These are phyloP conservation scores for Trypoxylus dichotomus DNA, from an alignment of 1,140 invertebrate genomes.

Conservation along the genomic window DNA sequence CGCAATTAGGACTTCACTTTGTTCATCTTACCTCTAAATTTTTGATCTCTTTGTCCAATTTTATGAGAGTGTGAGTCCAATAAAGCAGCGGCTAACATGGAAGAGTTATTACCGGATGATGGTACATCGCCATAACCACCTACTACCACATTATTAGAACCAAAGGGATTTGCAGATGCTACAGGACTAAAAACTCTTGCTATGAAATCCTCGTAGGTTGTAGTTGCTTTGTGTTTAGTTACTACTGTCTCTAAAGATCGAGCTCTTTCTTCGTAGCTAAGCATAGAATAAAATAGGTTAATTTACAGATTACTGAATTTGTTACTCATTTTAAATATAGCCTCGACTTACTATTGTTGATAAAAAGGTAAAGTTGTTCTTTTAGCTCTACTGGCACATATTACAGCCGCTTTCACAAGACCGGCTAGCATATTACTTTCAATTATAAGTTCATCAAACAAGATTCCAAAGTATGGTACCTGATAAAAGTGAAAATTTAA, in stretches of 20 bases:
- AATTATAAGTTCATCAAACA: constrained; percentile 94
- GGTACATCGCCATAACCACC: constrained; percentile 35
- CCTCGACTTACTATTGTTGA: constrained; percentile 80
- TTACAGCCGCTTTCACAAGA: constrained; percentile 87
- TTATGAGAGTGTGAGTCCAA: constrained; percentile 55
- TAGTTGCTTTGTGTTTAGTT: constrained; percentile 82
- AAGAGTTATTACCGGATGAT: constrained; percentile 44
- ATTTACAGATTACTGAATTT: too few relatives aligned
- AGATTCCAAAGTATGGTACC: constrained; percentile 92
- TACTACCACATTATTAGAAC: constrained; percentile 31
- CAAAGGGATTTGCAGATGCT: constrained; percentile 59
- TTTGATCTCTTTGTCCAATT: constrained; percentile 44
- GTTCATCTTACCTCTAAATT: constrained; percentile 44
- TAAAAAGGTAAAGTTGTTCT: constrained; percentile 85
- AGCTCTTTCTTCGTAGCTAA: constrained; percentile 88
- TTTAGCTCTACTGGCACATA: constrained; percentile 90
- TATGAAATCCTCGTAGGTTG: constrained; percentile 91
- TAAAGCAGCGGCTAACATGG: constrained; percentile 57
- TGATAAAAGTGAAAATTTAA: constrained; percentile 51
- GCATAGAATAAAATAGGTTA: constrained; percentile 36
- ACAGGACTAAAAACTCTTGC: constrained; percentile 82
- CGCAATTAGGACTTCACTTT: background rate
- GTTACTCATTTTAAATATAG: background rate
- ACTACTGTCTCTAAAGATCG: constrained; percentile 87
- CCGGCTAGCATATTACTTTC: constrained; percentile 81